Evolutionary conservation across 2,113 vertebrate genomes (phyloP), one percentile per base, ranked within the genome.

Genomic region (Hemiscyllium ocellatum): DNA sequence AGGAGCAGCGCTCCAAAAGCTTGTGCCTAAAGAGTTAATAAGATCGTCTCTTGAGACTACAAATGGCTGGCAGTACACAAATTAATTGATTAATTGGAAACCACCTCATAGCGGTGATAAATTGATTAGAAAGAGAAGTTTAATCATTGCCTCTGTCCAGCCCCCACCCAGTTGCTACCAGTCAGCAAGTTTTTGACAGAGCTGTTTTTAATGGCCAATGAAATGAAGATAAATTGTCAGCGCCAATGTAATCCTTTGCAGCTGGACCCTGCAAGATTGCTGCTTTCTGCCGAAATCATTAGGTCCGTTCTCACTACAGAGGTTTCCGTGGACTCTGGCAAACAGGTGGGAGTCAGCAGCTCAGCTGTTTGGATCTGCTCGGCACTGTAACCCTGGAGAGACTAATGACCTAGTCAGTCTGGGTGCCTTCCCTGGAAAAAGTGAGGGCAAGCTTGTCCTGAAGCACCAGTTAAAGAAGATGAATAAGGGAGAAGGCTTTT

Each of bases 141-240:
- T 66, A 93, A 93, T 93, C 61, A 66, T 37, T 68, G 61, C 50
- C 89, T 33, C 56, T 61, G 56, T 12, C 10, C 56, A 61, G 56
- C 56, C 8, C 6, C 56, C 56, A 7, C n/a, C 80, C 19, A 61
- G 61, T 93, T 93, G 89, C 89, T 66, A 65, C 89, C 61, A 93
- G 89, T 93, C 61, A 68, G 89, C 87, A 37, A 68, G 89, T 33
- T n/a, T 93, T 93, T 93, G 89, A 93, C 61, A 37, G 89, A 93
- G 89, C 89, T 93, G 89, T 66, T 93, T 37, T 61, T 93, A 37
- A 93, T 93, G 19, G 95, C 80, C 42, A 26, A 87, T 70, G 83
- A 69, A 95, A 95, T 87, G 95, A 95, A 95, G 95, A 95, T 95
- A 95, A 89, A 95, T 95, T 42, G 76, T 83, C 33, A 12, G 7